Percentiles rank a stretch among this genome's conserved stretches.
Conservation (phyloP, 2,888 invertebrate genomes). For the Drosophila melanosoma region DNA sequence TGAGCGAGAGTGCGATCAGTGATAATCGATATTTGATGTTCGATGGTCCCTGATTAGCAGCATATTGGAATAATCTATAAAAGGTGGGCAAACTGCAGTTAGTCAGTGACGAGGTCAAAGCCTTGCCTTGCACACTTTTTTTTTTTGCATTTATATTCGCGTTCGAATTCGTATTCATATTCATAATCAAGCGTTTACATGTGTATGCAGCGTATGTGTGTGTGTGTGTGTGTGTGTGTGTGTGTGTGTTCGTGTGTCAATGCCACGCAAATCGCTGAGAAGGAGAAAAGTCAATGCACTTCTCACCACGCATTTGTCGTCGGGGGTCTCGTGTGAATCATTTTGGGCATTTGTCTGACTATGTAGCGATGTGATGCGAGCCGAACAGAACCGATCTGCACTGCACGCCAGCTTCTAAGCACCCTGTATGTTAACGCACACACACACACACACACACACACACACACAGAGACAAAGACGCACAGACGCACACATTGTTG, state of each 20-base stretch:
- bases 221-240: background rate
- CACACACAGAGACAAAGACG: background rate
- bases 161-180: conserved; percentile 31
- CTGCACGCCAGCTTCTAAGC: conserved; percentile 49
- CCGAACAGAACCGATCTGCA: conserved; percentile 4
- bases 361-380: conserved; percentile 30
- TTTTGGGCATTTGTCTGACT: conserved; percentile 59
- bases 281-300: conserved; percentile 59
- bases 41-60: conserved; percentile 28
- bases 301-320: conserved; percentile 41
- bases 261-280: conserved; percentile 54
- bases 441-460: conserved; percentile 7
- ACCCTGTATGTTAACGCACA: conserved; percentile 41
- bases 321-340: conserved; percentile 53
- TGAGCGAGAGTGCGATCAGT: background rate
- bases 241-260: conserved; percentile 38
- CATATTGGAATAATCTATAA: conserved; percentile 8
- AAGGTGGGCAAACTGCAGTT: conserved; percentile 23
- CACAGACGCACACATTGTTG: conserved; percentile 18
- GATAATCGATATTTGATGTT: conserved; percentile 7
- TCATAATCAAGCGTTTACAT: conserved; percentile 39
- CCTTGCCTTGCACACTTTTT: conserved; percentile 35
- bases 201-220: conserved; percentile 8
- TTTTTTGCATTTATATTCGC: conserved; percentile 29
- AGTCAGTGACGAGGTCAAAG: conserved; percentile 60